These are phyloP conservation scores for Argynnis bischoffii DNA, from an alignment of 2,888 invertebrate species.

Conservation along the genomic window DNA sequence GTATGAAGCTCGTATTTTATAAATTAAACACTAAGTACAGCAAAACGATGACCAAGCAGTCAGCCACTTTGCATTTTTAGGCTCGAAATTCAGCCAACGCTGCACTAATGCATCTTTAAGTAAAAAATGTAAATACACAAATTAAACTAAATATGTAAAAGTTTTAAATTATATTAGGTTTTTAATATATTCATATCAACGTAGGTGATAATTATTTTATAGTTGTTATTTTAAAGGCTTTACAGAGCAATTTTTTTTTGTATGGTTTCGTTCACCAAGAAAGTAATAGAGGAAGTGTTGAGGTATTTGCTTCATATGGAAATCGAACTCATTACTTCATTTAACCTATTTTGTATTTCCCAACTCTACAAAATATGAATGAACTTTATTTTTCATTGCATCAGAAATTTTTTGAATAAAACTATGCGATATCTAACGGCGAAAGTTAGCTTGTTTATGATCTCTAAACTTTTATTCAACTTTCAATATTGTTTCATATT, in stretches of 20 bases:
- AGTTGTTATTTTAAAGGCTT: too few relatives aligned
- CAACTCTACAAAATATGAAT: neutral
- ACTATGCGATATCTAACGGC: conserved; percentile 12
- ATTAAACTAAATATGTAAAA: neutral
- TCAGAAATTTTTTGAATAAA: conserved; percentile 2
- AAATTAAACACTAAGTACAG: conserved; percentile 18
- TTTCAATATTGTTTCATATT: conserved; percentile 18
- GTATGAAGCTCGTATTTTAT: conserved; percentile 13
- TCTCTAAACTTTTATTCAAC: conserved; percentile 3
- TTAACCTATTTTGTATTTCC: neutral
- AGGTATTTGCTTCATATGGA: neutral
- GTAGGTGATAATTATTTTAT: too few relatives aligned
- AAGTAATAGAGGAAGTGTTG: neutral
- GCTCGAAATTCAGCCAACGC: conserved; percentile 22
- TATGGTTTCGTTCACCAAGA: too few relatives aligned
- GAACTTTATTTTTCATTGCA: conserved; percentile 1
- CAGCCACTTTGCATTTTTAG: conserved; percentile 33
- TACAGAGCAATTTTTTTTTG: too few relatives aligned
- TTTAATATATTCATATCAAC: neutral
- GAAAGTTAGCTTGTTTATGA: conserved; percentile 13
- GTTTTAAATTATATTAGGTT: neutral
- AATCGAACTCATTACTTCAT: too few relatives aligned
- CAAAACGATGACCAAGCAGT: conserved; percentile 26
- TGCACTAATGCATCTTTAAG: neutral
- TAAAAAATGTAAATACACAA: conserved; percentile 5